Evolutionary conservation across 2,888 invertebrate genomes (phyloP).

Genomic region (Lithosia quadra): DNA sequence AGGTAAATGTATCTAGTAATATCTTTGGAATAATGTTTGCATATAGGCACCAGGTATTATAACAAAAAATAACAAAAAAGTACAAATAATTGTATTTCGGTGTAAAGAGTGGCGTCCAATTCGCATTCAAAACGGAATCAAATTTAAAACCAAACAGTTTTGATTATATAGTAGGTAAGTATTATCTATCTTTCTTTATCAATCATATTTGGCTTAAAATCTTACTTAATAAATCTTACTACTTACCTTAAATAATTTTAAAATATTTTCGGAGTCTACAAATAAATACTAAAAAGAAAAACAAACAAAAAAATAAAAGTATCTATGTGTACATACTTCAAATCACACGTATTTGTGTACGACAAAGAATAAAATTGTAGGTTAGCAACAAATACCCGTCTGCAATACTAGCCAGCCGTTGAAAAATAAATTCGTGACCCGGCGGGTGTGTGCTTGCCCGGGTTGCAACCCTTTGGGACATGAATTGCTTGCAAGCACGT

Average conservation of each 20-base stretch:
- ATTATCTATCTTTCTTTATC: no score
- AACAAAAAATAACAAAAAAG: no score
- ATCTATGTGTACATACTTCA: conserved; percentile 16
- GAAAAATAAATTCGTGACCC: conserved; percentile 51
- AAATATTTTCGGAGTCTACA: no score
- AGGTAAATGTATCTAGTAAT: neutral
- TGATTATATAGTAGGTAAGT: no score
- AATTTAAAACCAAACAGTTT: no score
- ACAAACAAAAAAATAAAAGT: no score
- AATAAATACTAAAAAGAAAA: neutral
- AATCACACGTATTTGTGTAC: conserved; percentile 42
- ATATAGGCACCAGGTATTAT: neutral
- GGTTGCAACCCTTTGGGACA: conserved; percentile 51
- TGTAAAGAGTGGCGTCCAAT: no score
- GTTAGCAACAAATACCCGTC: conserved; percentile 52
- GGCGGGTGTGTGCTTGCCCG: conserved; percentile 48
- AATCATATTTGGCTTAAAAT: no score
- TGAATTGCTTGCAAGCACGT: conserved; percentile 51
- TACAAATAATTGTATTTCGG: no score
- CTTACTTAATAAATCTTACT: no score
- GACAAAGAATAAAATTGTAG: conserved; percentile 47
- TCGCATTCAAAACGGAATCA: no score
- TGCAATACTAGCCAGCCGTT: conserved; percentile 52
- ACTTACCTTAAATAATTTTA: no score
- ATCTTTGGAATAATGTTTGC: neutral